Evolutionary conservation across 2,797 vertebrate species (phyloP), one percentile per base, ranked within the genome.

Genomic region (Alosa sapidissima): DNA sequence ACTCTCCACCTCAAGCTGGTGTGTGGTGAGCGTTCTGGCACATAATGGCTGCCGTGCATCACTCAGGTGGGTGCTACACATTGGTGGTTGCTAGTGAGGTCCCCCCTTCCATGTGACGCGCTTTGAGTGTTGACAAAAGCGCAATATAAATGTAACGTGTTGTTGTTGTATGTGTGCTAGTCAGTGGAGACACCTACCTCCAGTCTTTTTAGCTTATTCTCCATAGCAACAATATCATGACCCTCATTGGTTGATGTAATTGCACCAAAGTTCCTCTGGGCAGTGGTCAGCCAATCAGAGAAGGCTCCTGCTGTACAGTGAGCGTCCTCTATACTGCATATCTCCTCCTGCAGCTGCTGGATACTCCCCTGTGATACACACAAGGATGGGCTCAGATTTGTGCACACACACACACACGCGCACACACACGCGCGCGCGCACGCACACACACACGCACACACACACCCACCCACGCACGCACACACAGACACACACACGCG

Each of bases 311-410:
- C 96, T 84, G 97, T 94, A 28, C 93, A 91, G 81, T 97, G 97
- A 1, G 97, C 96, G 88, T 99, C 98, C 36, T 97, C 95, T 28
- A 98, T 94, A 90, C 94, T 97, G 88, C 90, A 96, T 83, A 97
- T 93, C 92, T 99, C 98, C 90, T 99, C 97, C 88, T 97, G 96
- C 47, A 99, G 92, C 90, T 96, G 96, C 90, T 98, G 98, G 83
- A 97, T 94, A 91, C 96, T 96, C 85, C 99, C 98, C 98, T 99
- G 91, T 45, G 75, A 16, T 19, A 49, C 28, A 62, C 19, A 62
- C 58, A 36, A 83, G 82, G 19, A 41, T 21, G n/a, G 81, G 48
- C 51, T 16, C 5, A 52, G 19, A 21, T 28, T 28, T 28, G 28
- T 28, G 28, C 41, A 58, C 55, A 58, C 55, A 10, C 0, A 65